Percentiles rank a stretch among this genome's conserved stretches.
Evolutionary conservation across 2,797 vertebrate species (phyloP).

Genomic region (Remorina albescens): DNA sequence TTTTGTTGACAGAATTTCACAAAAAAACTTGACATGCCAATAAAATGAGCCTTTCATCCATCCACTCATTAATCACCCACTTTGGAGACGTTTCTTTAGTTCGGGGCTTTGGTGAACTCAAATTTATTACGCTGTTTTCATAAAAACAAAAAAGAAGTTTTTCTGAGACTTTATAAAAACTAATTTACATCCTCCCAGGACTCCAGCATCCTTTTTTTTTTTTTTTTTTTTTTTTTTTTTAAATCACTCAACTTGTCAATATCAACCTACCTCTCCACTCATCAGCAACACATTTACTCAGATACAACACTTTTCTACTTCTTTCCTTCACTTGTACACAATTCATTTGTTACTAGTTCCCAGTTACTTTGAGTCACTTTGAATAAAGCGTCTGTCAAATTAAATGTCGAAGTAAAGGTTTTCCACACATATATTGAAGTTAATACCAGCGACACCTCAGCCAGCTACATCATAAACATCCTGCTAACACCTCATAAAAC

Average conservation of each 20-base stretch:
- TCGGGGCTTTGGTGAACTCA: slow-evolving; percentile 11
- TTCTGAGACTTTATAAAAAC: not conserved
- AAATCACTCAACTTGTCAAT: slow-evolving; percentile 5
- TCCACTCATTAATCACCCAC: not conserved
- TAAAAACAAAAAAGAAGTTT: not conserved
- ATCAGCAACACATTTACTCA: not conserved
- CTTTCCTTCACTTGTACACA: not conserved
- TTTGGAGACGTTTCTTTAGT: not conserved
- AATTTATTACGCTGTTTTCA: not conserved
- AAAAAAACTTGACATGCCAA: not conserved
- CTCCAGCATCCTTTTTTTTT: not conserved
- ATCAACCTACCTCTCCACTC: not conserved
- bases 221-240: not conserved
- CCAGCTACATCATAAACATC: no score
- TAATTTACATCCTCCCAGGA: not conserved
- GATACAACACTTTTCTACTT: not conserved
- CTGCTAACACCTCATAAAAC: not conserved
- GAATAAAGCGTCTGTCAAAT: no score
- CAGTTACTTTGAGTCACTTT: no score
- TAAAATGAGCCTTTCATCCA: not conserved
- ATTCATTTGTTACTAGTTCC: not conserved
- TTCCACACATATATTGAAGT: no score
- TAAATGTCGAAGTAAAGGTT: no score
- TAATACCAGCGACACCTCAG: no score
- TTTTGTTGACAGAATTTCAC: not conserved